Evolutionary conservation across 2,113 vertebrate genomes (phyloP).

Genomic region (Neolamprologus fasciatus): DNA sequence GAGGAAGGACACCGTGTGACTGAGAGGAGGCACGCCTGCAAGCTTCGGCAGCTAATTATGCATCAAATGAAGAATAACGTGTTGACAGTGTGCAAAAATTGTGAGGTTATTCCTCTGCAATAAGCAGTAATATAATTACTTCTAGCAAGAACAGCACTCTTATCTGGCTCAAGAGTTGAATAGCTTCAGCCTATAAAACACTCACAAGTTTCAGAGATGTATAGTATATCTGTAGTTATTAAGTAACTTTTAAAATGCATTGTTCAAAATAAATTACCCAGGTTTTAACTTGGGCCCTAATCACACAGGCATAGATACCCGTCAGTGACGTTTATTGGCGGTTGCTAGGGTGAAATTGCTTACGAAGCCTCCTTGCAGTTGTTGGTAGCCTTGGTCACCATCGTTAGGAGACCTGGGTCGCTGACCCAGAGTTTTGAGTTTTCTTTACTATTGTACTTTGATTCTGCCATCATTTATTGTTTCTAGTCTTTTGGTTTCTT

Average conservation of each 20-base stretch:
- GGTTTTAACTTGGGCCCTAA: background rate
- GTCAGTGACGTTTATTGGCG: background rate
- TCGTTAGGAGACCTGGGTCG: background rate
- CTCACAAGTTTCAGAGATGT: background rate
- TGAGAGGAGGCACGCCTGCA: background rate
- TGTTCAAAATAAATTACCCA: background rate
- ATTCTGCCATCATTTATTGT: background rate
- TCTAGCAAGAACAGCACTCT: background rate
- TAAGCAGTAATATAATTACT: background rate
- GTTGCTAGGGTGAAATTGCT: background rate
- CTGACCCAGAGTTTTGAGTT: background rate
- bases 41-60: slow-evolving; percentile 1
- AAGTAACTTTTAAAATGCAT: background rate
- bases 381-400: background rate
- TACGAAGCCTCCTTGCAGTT: background rate
- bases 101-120: background rate
- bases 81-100: background rate
- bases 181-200: background rate
- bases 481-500: background rate
- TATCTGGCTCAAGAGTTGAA: background rate
- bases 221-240: background rate
- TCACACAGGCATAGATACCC: too few species aligned
- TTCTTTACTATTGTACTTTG: background rate
- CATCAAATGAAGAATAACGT: background rate
- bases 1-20: background rate